Conservation (phyloP, 2,888 invertebrate species). For the Thyatira batis region DNA sequence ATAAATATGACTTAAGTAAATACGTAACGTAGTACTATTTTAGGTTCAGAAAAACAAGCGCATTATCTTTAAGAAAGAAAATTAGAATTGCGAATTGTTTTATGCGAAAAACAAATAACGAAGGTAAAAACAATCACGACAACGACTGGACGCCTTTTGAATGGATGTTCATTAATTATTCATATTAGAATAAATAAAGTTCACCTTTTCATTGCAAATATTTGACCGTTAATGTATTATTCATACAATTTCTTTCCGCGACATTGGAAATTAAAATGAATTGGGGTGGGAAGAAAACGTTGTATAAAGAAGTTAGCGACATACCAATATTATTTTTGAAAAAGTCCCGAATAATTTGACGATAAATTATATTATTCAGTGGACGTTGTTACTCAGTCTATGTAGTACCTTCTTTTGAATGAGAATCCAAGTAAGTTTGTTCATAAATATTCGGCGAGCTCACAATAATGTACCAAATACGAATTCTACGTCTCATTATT, state of each 20-base stretch:
- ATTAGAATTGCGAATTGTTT: conserved; percentile 15
- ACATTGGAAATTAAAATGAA: conserved; percentile 42
- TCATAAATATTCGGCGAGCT: conserved; percentile 7
- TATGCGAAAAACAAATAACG: conserved; percentile 26
- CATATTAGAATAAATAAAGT: conserved; percentile 27
- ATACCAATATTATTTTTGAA: conserved; percentile 19
- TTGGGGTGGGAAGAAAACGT: conserved; percentile 17
- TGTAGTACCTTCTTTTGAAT: conserved; percentile 11
- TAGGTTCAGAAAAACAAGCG: background rate
- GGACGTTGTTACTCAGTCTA: conserved; percentile 15
- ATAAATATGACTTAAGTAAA: too few relatives aligned
- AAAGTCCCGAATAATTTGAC: conserved; percentile 15
- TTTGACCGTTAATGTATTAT: conserved; percentile 50
- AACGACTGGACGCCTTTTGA: conserved; percentile 13
- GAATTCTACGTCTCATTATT: background rate
- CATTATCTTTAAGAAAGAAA: background rate
- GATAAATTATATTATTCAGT: conserved; percentile 23
- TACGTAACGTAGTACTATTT: too few relatives aligned
- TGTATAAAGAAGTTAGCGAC: conserved; percentile 31
- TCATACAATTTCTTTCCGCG: conserved; percentile 35
- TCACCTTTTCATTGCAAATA: conserved; percentile 39
- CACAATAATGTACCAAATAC: background rate
- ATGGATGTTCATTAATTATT: conserved; percentile 5
- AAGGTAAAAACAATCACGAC: conserved; percentile 23
- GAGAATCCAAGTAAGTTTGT: conserved; percentile 11